phyloP scores from a whole-genome alignment of 30 jellyfish, hydroid and myxozoan genomes.

The Mastigias papua region DNA sequence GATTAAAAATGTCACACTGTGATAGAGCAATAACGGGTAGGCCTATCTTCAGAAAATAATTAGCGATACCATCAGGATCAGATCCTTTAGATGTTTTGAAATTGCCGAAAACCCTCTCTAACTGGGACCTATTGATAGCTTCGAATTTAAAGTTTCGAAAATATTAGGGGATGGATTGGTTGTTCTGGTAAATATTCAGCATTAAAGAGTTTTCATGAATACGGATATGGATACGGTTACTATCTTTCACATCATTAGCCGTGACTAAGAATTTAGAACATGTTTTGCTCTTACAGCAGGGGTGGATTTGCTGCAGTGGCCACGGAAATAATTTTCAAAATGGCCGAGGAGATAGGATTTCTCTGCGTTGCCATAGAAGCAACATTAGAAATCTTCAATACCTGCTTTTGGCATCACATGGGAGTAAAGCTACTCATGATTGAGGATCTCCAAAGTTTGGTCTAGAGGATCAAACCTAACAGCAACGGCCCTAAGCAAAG shows the following conservation, averaged over 20 bases:
- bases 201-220: background rate
- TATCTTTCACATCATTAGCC: background rate
- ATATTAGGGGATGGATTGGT: too few relatives aligned
- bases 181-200: too few relatives aligned
- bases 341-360: background rate
- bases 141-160: too few relatives aligned
- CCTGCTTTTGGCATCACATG: background rate
- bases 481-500: slow-evolving; percentile 15
- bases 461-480: background rate
- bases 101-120: too few relatives aligned
- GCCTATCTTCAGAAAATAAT: too few relatives aligned
- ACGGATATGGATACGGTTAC: background rate
- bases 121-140: too few relatives aligned
- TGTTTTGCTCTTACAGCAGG: background rate
- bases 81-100: too few relatives aligned
- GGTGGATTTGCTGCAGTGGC: background rate
- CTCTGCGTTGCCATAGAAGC: background rate
- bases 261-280: background rate
- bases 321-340: background rate
- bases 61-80: too few relatives aligned
- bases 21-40: too few relatives aligned
- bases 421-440: background rate
- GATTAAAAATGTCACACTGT: too few relatives aligned
- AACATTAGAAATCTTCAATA: background rate
- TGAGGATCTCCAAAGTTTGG: background rate